A percentile compares a stretch with the other conserved stretches of the same genome.
These are phyloP conservation scores for Etheostoma perlongum DNA, from an alignment of 2,797 vertebrate species.

Conservation along the genomic window DNA sequence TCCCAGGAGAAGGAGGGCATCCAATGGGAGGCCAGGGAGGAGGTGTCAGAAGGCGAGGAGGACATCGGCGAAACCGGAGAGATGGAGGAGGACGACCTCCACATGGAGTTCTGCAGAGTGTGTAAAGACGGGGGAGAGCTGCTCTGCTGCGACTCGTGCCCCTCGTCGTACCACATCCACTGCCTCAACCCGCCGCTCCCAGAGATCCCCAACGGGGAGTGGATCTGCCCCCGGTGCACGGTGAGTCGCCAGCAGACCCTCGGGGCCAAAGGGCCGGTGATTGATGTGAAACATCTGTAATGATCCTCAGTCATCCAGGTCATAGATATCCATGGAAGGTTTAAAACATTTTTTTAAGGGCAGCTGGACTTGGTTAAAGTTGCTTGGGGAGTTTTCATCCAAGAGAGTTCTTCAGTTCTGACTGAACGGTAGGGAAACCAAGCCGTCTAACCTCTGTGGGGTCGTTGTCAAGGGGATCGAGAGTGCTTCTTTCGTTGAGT, in stretches of 20 bases:
- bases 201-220: slow-evolving; percentile 98
- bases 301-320: too few relatives aligned
- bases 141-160: slow-evolving; percentile 97
- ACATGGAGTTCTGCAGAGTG: slow-evolving; percentile 98
- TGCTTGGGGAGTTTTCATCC: too few relatives aligned
- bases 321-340: too few relatives aligned
- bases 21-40: slow-evolving; percentile 98
- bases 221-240: slow-evolving; percentile 98
- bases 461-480: too few relatives aligned
- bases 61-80: slow-evolving; percentile 84
- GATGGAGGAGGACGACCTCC: slow-evolving; percentile 95
- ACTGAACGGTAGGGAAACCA: too few relatives aligned
- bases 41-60: slow-evolving; percentile 90
- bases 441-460: too few relatives aligned
- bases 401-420: too few relatives aligned
- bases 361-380: too few relatives aligned
- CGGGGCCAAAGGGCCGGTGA: background rate
- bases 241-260: slow-evolving; percentile 79
- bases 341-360: too few relatives aligned
- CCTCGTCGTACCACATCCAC: slow-evolving; percentile 98
- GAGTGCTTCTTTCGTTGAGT: too few relatives aligned
- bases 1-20: slow-evolving; percentile 97
- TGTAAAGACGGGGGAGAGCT: slow-evolving; percentile 98
- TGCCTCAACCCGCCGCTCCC: slow-evolving; percentile 96
- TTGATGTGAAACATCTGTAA: background rate